Conservation (phyloP, 2,113 vertebrate species). For the Zosterops japonicus region DNA sequence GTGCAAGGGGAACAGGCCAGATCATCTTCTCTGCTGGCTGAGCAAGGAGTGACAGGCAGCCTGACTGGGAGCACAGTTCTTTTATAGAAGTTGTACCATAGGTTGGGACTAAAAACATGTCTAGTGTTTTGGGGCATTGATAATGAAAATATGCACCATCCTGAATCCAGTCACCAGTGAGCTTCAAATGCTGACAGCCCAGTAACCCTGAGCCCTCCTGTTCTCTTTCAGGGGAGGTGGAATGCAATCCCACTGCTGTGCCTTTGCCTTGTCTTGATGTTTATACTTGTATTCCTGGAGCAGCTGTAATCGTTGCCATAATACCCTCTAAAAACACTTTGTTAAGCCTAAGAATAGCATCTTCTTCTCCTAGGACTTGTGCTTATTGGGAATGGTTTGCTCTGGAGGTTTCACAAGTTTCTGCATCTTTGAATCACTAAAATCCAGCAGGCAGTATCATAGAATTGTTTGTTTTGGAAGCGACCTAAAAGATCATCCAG, state of each 20-base stretch:
- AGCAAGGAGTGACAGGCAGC: not conserved
- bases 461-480: not conserved
- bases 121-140: not conserved
- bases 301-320: not conserved
- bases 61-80: rapidly evolving
- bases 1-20: not conserved
- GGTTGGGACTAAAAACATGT: not conserved
- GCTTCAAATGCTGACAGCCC: not conserved
- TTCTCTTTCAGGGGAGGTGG: not conserved
- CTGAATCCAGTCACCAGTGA: not conserved
- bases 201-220: not conserved
- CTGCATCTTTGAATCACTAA: slow-evolving; percentile 63
- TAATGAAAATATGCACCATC: not conserved
- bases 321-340: not conserved
- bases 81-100: rapidly evolving
- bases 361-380: not conserved
- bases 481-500: not conserved
- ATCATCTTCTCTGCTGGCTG: not conserved
- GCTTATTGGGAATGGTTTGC: not conserved
- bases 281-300: not conserved
- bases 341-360: not conserved
- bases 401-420: not conserved
- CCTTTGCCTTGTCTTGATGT: not conserved
- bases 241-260: not conserved
- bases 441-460: slow-evolving; percentile 29